These are phyloP conservation scores for Ctenopoma multispine DNA, from an alignment of 2,797 vertebrate species.

Conservation along the genomic window DNA sequence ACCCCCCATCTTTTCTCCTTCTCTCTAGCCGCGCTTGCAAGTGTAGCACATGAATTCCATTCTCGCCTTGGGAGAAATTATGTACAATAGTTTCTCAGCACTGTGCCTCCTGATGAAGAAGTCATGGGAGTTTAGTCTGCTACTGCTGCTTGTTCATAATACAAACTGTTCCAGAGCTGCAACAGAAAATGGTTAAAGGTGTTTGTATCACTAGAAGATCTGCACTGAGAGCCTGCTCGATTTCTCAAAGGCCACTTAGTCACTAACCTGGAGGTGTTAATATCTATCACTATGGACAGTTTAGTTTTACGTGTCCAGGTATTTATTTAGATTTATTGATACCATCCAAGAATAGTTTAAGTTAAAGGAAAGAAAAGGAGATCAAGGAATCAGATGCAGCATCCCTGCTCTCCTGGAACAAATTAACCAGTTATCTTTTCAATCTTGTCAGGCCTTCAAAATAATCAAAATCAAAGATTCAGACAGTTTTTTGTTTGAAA, in stretches of 20 bases:
- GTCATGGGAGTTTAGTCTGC: constrained; percentile 27
- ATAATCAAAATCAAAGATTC: too few relatives aligned
- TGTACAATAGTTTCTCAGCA: constrained; percentile 34
- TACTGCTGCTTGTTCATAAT: constrained; percentile 8
- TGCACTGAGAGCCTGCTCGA: too few relatives aligned
- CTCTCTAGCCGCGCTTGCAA: constrained; percentile 11
- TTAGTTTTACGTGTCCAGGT: too few relatives aligned
- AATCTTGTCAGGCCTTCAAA: too few relatives aligned
- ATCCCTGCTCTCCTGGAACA: too few relatives aligned
- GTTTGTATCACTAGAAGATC: neutral
- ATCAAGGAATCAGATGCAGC: too few relatives aligned
- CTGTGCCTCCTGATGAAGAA: constrained; percentile 16
- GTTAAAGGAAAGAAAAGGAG: too few relatives aligned
- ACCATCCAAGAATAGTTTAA: too few relatives aligned
- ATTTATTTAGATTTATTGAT: too few relatives aligned
- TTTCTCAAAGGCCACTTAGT: neutral
- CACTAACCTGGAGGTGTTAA: neutral
- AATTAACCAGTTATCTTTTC: too few relatives aligned
- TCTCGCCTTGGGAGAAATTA: constrained; percentile 24
- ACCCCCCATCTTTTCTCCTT: constrained; percentile 2
- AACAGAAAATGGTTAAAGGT: constrained; percentile 11
- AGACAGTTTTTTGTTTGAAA: too few relatives aligned
- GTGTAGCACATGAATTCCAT: constrained; percentile 17
- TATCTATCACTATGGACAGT: neutral
- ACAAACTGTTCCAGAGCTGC: constrained; percentile 22